These are phyloP conservation scores for Thymelicus sylvestris DNA, from an alignment of 2,888 invertebrate genomes.

Conservation along the genomic window DNA sequence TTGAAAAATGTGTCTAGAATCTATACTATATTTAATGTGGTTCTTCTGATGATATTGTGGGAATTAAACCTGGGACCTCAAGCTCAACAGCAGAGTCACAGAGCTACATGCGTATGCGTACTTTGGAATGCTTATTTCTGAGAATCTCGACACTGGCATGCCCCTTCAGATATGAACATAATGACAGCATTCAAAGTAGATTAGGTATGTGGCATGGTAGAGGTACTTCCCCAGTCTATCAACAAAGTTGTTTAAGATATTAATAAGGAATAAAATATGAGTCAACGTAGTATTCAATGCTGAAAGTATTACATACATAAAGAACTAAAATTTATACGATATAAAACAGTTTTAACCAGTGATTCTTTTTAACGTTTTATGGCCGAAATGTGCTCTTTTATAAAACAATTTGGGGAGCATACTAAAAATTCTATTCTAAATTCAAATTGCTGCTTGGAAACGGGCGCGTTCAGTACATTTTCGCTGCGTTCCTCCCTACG, in stretches of 20 bases:
- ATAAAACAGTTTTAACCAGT: constrained; percentile 18
- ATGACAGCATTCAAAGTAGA: no score
- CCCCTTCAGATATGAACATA: no score
- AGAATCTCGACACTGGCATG: no score
- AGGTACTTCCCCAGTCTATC: background rate
- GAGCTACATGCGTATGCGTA: no score
- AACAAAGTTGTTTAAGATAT: background rate
- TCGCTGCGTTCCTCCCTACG: constrained; percentile 59
- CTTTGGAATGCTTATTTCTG: no score
- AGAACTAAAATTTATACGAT: background rate
- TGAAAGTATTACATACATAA: background rate
- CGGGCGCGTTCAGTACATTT: constrained; percentile 54
- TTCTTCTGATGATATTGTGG: no score
- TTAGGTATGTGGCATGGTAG: background rate
- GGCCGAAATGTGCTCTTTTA: constrained; percentile 24
- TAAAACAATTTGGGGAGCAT: constrained; percentile 36
- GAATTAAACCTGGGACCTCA: no score
- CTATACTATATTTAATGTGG: no score
- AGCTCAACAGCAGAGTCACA: no score
- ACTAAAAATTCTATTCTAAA: constrained; percentile 46
- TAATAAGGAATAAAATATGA: background rate
- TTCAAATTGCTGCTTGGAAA: constrained; percentile 52
- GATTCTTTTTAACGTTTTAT: constrained; percentile 33
- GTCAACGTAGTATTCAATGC: background rate
- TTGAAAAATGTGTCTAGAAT: no score